These are phyloP conservation scores for Sinocyclocheilus anshuiensis DNA, from an alignment of 2,113 vertebrate species.

Conservation along the genomic window DNA sequence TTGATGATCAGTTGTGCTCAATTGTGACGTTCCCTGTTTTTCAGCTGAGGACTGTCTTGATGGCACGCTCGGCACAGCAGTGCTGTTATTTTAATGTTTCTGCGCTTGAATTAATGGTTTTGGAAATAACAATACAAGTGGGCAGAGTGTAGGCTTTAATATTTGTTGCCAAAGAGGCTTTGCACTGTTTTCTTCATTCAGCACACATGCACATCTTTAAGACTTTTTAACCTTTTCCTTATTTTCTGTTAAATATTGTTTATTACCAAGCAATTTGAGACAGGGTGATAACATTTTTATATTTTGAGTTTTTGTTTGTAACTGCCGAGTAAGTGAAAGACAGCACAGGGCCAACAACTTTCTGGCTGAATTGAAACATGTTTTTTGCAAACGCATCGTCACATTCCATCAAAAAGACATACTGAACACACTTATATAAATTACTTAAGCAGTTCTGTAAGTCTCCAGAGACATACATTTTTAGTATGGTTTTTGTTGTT, in stretches of 20 bases:
- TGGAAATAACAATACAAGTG: conserved; percentile 5
- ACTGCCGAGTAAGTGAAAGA: conserved; percentile 16
- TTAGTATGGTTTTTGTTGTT: background rate
- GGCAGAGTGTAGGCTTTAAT: background rate
- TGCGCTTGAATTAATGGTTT: conserved; percentile 26
- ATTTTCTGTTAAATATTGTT: background rate
- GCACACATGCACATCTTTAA: background rate
- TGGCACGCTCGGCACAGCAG: background rate
- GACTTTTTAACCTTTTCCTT: background rate
- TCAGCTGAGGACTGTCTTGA: background rate
- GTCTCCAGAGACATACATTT: background rate
- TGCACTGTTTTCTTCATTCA: background rate
- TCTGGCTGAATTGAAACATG: background rate
- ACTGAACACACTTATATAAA: background rate
- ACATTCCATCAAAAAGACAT: background rate
- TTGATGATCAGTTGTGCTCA: background rate
- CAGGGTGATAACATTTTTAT: background rate
- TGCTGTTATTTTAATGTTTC: background rate
- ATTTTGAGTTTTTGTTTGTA: conserved; percentile 10
- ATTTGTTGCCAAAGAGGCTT: conserved; percentile 1
- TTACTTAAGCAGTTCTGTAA: background rate
- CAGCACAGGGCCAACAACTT: background rate
- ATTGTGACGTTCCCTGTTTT: background rate
- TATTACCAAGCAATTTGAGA: conserved; percentile 6
- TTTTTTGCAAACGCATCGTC: background rate